Conservation (phyloP, 2,113 vertebrate species). For the Cariama cristata region DNA sequence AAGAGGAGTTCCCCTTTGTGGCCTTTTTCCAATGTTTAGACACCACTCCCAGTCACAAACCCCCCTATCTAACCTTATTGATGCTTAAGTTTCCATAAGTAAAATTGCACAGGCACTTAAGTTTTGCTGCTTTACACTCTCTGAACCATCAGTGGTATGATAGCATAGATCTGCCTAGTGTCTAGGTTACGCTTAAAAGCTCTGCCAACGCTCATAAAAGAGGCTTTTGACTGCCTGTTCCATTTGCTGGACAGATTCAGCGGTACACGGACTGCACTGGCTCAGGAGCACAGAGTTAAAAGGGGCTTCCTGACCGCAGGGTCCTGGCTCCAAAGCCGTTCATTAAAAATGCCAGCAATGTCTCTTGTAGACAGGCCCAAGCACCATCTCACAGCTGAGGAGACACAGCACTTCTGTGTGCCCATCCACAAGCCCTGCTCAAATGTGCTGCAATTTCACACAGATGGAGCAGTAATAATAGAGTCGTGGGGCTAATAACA, state of each 20-base stretch:
- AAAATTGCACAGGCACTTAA: neutral
- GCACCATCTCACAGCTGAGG: neutral
- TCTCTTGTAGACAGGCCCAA: neutral
- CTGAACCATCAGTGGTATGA: fast-evolving
- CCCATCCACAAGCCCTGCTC: neutral
- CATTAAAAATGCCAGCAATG: neutral
- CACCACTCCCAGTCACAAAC: neutral
- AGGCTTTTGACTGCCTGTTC: neutral
- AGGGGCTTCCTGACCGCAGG: fast-evolving
- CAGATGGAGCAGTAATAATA: neutral
- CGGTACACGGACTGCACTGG: fast-evolving
- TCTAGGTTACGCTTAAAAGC: neutral
- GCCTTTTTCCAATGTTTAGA: neutral
- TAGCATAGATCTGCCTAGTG: neutral
- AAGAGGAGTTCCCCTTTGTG: neutral
- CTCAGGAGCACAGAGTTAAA: neutral
- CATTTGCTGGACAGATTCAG: neutral
- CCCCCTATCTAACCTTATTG: fast-evolving
- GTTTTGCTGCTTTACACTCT: fast-evolving
- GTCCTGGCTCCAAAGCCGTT: neutral
- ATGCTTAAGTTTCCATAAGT: neutral
- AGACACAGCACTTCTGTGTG: neutral
- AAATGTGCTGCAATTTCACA: neutral
- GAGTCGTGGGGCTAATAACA: neutral
- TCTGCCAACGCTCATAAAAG: fast-evolving